Conservation (phyloP, 2,888 invertebrate genomes). For the Keiferia lycopersicella region DNA sequence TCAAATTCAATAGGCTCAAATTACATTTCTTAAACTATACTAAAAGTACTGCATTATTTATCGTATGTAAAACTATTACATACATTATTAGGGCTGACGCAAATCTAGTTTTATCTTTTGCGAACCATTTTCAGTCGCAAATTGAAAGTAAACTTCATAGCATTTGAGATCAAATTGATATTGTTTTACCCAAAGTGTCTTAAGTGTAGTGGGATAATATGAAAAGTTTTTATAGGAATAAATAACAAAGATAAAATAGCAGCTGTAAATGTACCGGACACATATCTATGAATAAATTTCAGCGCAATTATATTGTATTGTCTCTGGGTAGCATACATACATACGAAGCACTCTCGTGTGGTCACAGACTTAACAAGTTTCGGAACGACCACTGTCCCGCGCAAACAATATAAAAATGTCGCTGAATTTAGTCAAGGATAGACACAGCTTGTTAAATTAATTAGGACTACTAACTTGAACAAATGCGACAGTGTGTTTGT, state of each 20-base stretch:
- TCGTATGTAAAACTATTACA: too few relatives aligned
- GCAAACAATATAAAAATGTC: conserved; percentile 7
- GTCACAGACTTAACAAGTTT: background rate
- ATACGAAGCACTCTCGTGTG: background rate
- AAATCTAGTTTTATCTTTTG: too few relatives aligned
- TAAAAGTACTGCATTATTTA: too few relatives aligned
- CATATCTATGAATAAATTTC: background rate
- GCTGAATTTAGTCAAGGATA: background rate
- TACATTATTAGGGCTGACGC: too few relatives aligned
- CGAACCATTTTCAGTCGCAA: too few relatives aligned
- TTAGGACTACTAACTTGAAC: background rate
- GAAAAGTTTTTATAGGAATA: background rate
- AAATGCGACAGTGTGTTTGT: conserved; percentile 2
- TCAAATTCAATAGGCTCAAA: too few relatives aligned
- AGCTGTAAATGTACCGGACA: background rate
- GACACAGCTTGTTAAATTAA: background rate
- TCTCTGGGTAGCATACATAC: background rate
- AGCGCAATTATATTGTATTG: background rate
- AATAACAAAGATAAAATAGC: background rate
- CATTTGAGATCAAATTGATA: too few relatives aligned
- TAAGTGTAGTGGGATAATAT: too few relatives aligned
- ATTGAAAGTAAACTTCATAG: too few relatives aligned
- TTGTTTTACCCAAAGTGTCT: too few relatives aligned
- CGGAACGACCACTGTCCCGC: background rate
- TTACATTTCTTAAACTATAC: too few relatives aligned